Conservation (phyloP, 1,140 invertebrate species). For the Plectrocnemia conspersa region DNA sequence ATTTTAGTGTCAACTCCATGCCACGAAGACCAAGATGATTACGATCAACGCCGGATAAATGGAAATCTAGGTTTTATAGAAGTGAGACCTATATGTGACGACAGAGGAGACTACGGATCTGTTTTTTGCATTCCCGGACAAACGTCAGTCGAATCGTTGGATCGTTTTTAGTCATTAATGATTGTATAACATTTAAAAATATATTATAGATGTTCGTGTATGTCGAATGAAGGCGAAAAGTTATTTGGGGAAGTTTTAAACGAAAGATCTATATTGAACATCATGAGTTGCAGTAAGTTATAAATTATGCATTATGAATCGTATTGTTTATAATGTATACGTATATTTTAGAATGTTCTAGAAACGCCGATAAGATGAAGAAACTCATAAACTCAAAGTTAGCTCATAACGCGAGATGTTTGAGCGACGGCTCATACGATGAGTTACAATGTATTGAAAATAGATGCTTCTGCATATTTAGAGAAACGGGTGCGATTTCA, state of each 20-base stretch:
- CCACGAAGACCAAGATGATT: slow-evolving; percentile 44
- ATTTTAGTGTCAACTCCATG: slow-evolving; percentile 46
- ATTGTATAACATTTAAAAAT: slow-evolving; percentile 17
- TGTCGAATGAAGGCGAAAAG: slow-evolving; percentile 51
- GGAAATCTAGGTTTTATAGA: slow-evolving; percentile 44
- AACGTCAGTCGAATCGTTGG: slow-evolving; percentile 45
- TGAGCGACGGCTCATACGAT: slow-evolving; percentile 53
- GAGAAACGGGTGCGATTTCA: slow-evolving; percentile 44
- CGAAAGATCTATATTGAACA: slow-evolving; percentile 40
- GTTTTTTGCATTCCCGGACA: slow-evolving; percentile 55
- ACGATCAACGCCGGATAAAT: slow-evolving; percentile 39
- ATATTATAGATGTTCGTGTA: slow-evolving; percentile 57
- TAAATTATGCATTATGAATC: neutral
- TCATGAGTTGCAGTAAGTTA: slow-evolving; percentile 55
- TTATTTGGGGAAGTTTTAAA: slow-evolving; percentile 57
- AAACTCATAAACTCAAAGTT: slow-evolving; percentile 32
- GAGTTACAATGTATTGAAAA: slow-evolving; percentile 52
- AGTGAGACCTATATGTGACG: slow-evolving; percentile 52
- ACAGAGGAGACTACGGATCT: slow-evolving; percentile 49
- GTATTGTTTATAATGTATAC: no score
- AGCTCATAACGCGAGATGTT: slow-evolving; percentile 46
- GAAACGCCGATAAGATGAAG: slow-evolving; percentile 33
- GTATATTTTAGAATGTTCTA: slow-evolving; percentile 50
- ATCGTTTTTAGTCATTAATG: neutral
- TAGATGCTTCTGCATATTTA: slow-evolving; percentile 53